Evolutionary conservation across 2,888 invertebrate genomes (phyloP), one percentile per base, ranked within the genome.

Genomic region (Eucera pruinosa): DNA sequence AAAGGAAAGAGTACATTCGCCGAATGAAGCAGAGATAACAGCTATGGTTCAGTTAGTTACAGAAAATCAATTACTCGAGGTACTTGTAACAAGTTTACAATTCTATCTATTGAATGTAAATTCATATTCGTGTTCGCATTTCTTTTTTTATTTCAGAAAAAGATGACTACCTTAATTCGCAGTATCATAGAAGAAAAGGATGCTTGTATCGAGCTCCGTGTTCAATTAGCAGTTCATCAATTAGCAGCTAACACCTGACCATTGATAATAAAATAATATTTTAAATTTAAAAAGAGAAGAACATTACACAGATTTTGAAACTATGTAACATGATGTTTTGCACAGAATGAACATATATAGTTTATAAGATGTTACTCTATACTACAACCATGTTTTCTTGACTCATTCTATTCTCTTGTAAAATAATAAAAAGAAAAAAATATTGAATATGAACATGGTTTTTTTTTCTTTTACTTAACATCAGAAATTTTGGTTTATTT

Each of bases 161-260:
- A 95, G 90, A 94, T 95, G 91, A 93, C 94, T 87, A 94, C 94
- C 83, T 92, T 96, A 57, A 94, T 95, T 60, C 94, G 95, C 83
- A 95, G 95, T 88, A 95, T 96, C 82, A 95, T 96, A 87, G 95
- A 96, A 89, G 96, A 96, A 87, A 94, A 95, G 82, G 95, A 95
- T 58, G 95, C 95, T 23, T 95, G 96, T 88, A 94, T 96, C 79
- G 94, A 95, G 75, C 92, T 96, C n/a, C 95, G 95, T 88, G 95
- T 96, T 62, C 95, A 96, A 86, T 90, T 96, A 47, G 95, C 94
- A 47, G 93, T 95, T 92, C 94, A 94, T 77, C 94, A 94, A 86
- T 41, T 78, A 62, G 73, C 71, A 68, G 74, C 77, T 20, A 85
- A 82, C 50, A 85, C 84, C 47, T 85, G 84, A 85, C 77, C 70